Evolutionary conservation across 2,888 invertebrate species (phyloP).

Genomic region (Platycheirus albimanus): DNA sequence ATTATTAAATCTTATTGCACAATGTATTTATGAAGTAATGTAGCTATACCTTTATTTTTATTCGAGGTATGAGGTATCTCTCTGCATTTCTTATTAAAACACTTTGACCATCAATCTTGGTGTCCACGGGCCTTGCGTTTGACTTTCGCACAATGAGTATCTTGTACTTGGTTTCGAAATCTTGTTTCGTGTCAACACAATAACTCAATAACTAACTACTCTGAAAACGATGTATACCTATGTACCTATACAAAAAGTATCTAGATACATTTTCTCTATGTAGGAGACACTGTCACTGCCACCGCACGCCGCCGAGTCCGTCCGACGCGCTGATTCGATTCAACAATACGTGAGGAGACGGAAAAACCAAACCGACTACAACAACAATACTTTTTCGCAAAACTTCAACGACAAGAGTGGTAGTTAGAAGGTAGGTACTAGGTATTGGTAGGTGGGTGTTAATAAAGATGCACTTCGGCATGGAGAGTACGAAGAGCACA

Average conservation of each 20-base stretch:
- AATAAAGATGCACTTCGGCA: no score
- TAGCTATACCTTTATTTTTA: conserved; percentile 12
- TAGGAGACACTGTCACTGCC: conserved; percentile 24
- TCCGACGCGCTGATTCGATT: conserved; percentile 41
- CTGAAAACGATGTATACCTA: conserved; percentile 48
- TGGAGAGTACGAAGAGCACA: conserved; percentile 5
- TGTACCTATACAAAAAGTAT: conserved; percentile 25
- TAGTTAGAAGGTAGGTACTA: no score
- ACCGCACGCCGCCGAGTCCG: background rate
- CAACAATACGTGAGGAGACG: conserved; percentile 38
- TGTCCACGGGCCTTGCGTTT: conserved; percentile 15
- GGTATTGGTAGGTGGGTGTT: no score
- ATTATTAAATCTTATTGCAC: conserved; percentile 35
- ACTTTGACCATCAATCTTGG: conserved; percentile 11
- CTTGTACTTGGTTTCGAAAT: conserved; percentile 55
- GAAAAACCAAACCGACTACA: conserved; percentile 39
- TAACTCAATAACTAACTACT: conserved; percentile 41
- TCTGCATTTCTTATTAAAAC: conserved; percentile 17
- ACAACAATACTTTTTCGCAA: conserved; percentile 60
- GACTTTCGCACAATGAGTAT: conserved; percentile 56
- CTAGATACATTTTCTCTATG: conserved; percentile 33
- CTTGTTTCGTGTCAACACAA: conserved; percentile 57
- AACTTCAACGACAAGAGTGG: conserved; percentile 32
- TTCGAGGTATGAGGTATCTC: conserved; percentile 1
- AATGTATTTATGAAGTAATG: conserved; percentile 37